phyloP scores from a whole-genome alignment of 2,113 vertebrate genomes.

The Noctilio leporinus region DNA sequence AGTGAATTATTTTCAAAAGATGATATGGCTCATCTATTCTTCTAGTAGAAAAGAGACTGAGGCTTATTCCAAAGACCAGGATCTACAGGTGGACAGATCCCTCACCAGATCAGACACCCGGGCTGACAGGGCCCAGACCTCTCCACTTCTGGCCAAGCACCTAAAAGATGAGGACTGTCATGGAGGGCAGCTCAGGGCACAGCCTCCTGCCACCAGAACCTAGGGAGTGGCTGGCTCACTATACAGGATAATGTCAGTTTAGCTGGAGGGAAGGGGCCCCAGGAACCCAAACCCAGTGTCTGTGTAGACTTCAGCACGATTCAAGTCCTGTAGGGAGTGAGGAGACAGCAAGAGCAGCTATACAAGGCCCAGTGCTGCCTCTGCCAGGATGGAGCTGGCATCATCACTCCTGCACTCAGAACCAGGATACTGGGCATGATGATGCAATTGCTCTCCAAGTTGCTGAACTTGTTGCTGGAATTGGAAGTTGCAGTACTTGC shows the following conservation, averaged over 20 bases:
- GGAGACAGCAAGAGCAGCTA: background rate
- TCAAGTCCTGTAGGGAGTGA: background rate
- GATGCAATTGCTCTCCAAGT: conserved; percentile 85
- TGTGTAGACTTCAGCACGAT: background rate
- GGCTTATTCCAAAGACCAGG: background rate
- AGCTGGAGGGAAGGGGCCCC: background rate
- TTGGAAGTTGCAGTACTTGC: conserved; percentile 80
- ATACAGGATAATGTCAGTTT: background rate
- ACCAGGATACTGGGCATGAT: conserved; percentile 91
- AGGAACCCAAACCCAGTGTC: background rate
- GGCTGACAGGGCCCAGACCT: background rate
- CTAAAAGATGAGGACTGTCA: background rate
- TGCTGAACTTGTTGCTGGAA: conserved; percentile 83
- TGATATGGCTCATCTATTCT: conserved; percentile 20
- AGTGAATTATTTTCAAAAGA: conserved; percentile 25
- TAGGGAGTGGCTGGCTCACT: background rate
- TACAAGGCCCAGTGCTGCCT: too few relatives aligned
- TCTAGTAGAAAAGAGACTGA: conserved; percentile 52
- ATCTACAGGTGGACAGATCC: rapidly evolving
- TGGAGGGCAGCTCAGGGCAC: background rate
- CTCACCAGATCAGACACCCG: background rate
- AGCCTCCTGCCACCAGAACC: background rate
- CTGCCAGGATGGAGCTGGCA: too few relatives aligned
- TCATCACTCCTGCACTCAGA: conserved; percentile 64
- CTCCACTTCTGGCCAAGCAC: background rate